Evolutionary conservation across 2,888 invertebrate genomes (phyloP).

Genomic region (Abscondita cerata): DNA sequence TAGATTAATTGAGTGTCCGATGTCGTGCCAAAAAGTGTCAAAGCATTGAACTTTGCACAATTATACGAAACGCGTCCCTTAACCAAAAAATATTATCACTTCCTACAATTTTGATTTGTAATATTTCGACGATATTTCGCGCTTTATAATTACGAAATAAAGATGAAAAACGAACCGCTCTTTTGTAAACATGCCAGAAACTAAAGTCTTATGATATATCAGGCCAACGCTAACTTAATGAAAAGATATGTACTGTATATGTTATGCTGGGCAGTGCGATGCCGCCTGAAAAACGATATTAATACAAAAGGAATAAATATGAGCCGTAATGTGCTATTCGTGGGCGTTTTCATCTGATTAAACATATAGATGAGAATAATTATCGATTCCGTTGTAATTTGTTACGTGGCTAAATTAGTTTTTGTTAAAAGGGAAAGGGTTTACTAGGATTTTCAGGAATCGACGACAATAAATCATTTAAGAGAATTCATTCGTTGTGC

Average conservation of each 20-base stretch:
- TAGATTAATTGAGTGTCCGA: neutral
- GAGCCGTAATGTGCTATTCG: conserved; percentile 53
- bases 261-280: conserved; percentile 48
- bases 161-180: conserved; percentile 44
- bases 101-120: neutral
- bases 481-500: neutral
- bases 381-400: conserved; percentile 55
- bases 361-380: conserved; percentile 53
- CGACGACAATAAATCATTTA: conserved; percentile 6
- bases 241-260: conserved; percentile 58
- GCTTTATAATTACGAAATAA: conserved; percentile 26
- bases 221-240: conserved; percentile 55
- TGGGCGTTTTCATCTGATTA: conserved; percentile 56
- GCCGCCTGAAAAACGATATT: conserved; percentile 52
- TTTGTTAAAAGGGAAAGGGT: conserved; percentile 7
- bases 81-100: no score
- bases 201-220: conserved; percentile 57
- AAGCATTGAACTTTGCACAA: no score
- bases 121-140: neutral
- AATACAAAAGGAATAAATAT: conserved; percentile 50
- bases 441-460: neutral
- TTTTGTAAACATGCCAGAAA: conserved; percentile 42
- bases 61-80: no score
- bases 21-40: neutral
- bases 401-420: conserved; percentile 43